Conservation (phyloP, 2,888 invertebrate genomes). For the Boloria euphrosyne region DNA sequence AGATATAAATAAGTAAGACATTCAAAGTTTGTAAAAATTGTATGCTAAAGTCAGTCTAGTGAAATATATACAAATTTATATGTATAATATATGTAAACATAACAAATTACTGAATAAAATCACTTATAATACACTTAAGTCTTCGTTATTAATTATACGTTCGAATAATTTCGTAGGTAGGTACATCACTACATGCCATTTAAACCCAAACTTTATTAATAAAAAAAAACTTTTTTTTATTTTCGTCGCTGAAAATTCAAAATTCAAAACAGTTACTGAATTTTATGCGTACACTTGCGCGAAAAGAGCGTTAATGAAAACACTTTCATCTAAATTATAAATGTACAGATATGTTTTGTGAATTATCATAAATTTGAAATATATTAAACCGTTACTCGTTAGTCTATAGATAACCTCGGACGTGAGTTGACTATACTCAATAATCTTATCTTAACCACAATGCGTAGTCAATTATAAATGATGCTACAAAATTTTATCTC, state of each 20-base stretch:
- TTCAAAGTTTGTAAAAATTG: too few species aligned
- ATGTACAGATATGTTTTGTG: not conserved
- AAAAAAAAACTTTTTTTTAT: too few species aligned
- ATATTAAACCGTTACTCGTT: slow-evolving; percentile 55
- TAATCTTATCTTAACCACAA: slow-evolving; percentile 47
- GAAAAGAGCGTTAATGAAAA: not conserved
- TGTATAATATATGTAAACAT: not conserved
- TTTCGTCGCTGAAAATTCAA: too few species aligned
- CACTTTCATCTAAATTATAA: not conserved
- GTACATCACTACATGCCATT: too few species aligned
- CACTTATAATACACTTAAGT: too few species aligned
- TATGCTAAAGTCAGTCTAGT: too few species aligned
- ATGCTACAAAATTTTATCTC: slow-evolving; percentile 50
- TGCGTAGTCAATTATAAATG: slow-evolving; percentile 51
- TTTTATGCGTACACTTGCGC: too few species aligned
- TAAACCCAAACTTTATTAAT: too few species aligned
- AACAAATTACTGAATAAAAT: not conserved
- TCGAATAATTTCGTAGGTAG: too few species aligned
- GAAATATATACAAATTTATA: not conserved
- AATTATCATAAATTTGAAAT: slow-evolving; percentile 21
- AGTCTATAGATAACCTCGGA: slow-evolving; percentile 49
- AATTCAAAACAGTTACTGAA: too few species aligned
- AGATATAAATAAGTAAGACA: too few species aligned
- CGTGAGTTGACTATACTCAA: slow-evolving; percentile 45
- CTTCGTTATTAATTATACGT: too few species aligned